Conservation (phyloP, 2,113 vertebrate genomes). For the Arenaria interpres region DNA sequence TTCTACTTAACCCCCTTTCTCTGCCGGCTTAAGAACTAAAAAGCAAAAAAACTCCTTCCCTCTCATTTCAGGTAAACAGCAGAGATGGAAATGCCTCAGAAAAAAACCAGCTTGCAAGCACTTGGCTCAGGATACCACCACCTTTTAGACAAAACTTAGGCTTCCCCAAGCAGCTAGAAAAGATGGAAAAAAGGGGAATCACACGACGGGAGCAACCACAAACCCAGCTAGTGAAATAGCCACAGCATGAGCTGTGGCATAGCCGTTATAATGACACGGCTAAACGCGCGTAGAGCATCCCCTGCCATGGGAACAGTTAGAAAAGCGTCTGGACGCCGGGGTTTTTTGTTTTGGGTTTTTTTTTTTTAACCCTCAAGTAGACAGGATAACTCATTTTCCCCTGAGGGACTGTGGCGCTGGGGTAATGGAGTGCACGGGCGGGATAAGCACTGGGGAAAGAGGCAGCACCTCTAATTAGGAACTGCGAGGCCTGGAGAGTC, state of each 20-base stretch:
- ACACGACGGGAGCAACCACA: accelerated
- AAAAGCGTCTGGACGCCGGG: background rate
- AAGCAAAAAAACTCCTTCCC: background rate
- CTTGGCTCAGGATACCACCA: accelerated
- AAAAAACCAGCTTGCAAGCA: background rate
- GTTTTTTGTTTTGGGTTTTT: background rate
- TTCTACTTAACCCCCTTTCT: background rate
- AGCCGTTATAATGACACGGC: background rate
- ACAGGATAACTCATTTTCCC: background rate
- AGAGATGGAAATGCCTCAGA: accelerated
- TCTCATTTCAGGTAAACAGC: background rate
- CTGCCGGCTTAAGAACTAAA: background rate
- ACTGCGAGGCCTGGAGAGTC: background rate
- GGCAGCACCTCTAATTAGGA: background rate
- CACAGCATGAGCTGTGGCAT: too few relatives aligned
- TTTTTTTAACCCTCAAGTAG: background rate
- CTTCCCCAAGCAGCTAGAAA: background rate
- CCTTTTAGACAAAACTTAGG: too few relatives aligned
- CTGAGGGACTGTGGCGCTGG: background rate
- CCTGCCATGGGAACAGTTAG: background rate
- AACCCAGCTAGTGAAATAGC: accelerated
- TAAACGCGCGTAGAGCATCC: background rate
- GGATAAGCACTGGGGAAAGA: background rate
- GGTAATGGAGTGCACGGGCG: background rate
- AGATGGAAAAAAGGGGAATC: background rate